Evolutionary conservation across 2,888 invertebrate species (phyloP).

Genomic region (Clivina fossor): DNA sequence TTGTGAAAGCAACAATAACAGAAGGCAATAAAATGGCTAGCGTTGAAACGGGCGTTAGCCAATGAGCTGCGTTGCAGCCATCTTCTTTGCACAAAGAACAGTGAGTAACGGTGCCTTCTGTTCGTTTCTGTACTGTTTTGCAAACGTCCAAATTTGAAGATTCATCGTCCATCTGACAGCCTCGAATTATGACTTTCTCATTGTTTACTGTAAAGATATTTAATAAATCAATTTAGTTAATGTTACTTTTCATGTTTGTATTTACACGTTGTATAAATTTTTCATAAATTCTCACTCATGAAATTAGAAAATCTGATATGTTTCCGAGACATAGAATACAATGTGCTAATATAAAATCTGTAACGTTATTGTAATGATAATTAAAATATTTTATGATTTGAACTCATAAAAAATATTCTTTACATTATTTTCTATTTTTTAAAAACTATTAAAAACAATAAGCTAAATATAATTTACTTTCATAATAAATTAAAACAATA

Average conservation of each 20-base stretch:
- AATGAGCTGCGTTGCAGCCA: slow-evolving; percentile 55
- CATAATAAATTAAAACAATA: no score
- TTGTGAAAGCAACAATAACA: neutral
- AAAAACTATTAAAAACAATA: no score
- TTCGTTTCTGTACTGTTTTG: slow-evolving; percentile 43
- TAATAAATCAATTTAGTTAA: slow-evolving; percentile 1
- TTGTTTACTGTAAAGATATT: slow-evolving; percentile 46
- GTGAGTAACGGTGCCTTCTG: slow-evolving; percentile 42
- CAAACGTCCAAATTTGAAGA: slow-evolving; percentile 49
- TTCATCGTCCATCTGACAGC: slow-evolving; percentile 49
- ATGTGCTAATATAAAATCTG: no score
- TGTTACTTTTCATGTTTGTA: neutral
- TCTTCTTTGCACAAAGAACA: slow-evolving; percentile 57
- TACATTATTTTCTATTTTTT: no score
- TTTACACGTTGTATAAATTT: neutral
- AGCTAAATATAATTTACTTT: no score
- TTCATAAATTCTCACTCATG: neutral
- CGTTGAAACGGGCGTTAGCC: slow-evolving; percentile 51
- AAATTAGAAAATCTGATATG: no score
- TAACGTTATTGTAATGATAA: no score
- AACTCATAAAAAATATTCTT: no score
- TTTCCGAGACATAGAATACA: no score
- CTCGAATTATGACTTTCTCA: slow-evolving; percentile 46
- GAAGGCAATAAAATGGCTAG: slow-evolving; percentile 51
- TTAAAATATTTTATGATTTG: no score